Conservation (phyloP, 2,888 invertebrate genomes). For the Plebejus melissa region DNA sequence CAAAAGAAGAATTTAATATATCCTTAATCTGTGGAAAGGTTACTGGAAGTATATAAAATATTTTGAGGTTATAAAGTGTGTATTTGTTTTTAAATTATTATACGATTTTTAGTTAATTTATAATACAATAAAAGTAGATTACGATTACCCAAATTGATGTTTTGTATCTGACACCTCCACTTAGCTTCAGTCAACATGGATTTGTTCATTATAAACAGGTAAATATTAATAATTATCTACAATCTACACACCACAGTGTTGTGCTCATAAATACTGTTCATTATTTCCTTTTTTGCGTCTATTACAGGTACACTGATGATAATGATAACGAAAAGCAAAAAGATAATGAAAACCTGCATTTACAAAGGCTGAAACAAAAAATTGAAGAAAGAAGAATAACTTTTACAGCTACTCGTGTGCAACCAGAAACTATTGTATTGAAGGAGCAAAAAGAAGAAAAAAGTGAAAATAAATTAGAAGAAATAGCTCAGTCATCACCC, state of each 20-base stretch:
- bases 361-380: constrained; percentile 79
- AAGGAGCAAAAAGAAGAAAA: constrained; percentile 28
- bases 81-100: not conserved
- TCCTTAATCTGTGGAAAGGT: no score
- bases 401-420: constrained; percentile 34
- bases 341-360: constrained; percentile 75
- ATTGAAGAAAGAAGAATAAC: constrained; percentile 78
- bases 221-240: constrained; percentile 33
- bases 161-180: no score
- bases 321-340: constrained; percentile 55
- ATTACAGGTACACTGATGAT: constrained; percentile 65
- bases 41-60: not conserved
- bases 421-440: constrained; percentile 35
- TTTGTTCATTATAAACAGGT: constrained; percentile 86
- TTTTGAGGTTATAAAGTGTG: constrained; percentile 18
- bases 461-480: constrained; percentile 29
- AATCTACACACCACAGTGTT: not conserved
- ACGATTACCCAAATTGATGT: not conserved
- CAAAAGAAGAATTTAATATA: no score
- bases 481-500: constrained; percentile 3
- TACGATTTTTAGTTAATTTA: not conserved
- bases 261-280: not conserved
- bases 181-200: constrained; percentile 70
- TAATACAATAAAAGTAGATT: not conserved
- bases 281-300: constrained; percentile 21